Base-by-base conservation (phyloP, 2,797 vertebrate genomes). In the Atherinosoma microstoma region DNA sequence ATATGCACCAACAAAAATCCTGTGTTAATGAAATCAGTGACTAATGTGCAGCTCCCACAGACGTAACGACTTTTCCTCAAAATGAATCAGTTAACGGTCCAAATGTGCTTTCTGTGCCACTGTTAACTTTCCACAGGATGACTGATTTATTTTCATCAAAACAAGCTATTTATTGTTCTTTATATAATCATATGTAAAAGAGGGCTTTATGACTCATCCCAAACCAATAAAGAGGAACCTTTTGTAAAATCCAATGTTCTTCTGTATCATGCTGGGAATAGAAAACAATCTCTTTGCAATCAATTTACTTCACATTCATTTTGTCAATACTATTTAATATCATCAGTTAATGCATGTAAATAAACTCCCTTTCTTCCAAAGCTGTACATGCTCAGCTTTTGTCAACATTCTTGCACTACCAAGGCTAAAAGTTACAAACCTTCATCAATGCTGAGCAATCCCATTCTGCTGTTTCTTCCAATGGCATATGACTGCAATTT, bases 121-220 rank as follows among this genome's bases (percentile, higher is more conserved):
- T 93, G 91, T 89, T 85, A 87, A 73, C 78, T 75, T 86, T 84
- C 70, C 65, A 83, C 73, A 79, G 75, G 83, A 81, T 87, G 76
- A 92, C 87, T 79, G 88, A 93, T 93, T 89, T 89, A 84, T 90
- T 88, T 81, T 84, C 74, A 88, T 82, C 68, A 66, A 81, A 85
- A 83, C 64, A 90, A 86, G 77, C 86, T 95, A 96, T 95, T 95
- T 95, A 96, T 95, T 95, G 93, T 94, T 92, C 89, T 90, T 91
- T 85, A 87, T 89, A 91, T 88, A 93, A 92, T 91, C 78, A 86
- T 89, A 82, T 95, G 94, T 95, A 93, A 93, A 57, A 13, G 47
- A 30, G 80, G 74, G 13, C 66, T 70, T 27, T 82, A 86, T 79
- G 88, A 80, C 78, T 90, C 80, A 81, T 83, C 84, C 84, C 77